These are phyloP conservation scores for Cryptophagus acutangulus DNA, from an alignment of 2,888 invertebrate genomes.

Conservation along the genomic window DNA sequence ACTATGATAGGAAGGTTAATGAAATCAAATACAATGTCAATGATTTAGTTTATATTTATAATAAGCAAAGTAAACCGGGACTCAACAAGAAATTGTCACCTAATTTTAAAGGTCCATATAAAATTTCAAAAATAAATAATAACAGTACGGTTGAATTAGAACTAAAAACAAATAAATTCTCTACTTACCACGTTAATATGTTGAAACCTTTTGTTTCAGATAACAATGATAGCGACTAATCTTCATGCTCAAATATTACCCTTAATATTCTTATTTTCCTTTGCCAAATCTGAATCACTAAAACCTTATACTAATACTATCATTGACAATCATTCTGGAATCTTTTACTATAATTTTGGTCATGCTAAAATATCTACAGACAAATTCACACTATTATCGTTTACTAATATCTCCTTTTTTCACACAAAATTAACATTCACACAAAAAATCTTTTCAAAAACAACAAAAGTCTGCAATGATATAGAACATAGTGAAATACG, in stretches of 20 bases:
- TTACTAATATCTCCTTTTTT: not conserved
- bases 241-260: not conserved
- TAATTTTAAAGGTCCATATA: not conserved
- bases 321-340: not conserved
- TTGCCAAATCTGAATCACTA: not conserved
- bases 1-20: not conserved
- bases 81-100: not conserved
- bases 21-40: not conserved
- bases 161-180: not conserved
- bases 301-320: not conserved
- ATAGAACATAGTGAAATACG: no score
- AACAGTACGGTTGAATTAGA: not conserved
- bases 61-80: constrained; percentile 1
- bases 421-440: not conserved
- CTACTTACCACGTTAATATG: constrained; percentile 1
- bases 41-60: not conserved
- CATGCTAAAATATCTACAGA: not conserved
- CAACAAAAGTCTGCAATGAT: no score
- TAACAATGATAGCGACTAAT: not conserved
- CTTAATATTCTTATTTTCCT: not conserved
- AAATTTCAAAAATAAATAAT: not conserved
- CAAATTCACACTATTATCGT: constrained; percentile 1
- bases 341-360: not conserved
- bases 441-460: no score
- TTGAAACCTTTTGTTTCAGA: constrained; percentile 3